Evolutionary conservation across 2,797 vertebrate species (phyloP), one percentile per base, ranked within the genome.

Genomic region (Oreonectes daqikongensis): DNA sequence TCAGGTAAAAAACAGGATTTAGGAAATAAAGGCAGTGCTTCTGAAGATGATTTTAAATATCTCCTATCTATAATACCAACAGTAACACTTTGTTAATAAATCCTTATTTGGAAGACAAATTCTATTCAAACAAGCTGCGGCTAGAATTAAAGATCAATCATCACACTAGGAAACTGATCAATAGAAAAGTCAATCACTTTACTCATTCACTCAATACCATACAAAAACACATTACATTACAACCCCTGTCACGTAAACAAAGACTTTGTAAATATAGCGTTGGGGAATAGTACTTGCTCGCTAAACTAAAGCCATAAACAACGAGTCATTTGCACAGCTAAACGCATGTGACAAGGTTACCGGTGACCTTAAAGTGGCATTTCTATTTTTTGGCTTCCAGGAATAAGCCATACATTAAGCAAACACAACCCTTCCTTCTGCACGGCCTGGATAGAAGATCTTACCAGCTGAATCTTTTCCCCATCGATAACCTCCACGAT

Each of bases 381-480:
- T 32, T 50, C 46, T 26, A 72, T 59, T 53, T 32, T 57, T 20
- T 57, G 15, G 24, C 46, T 65, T 57, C 15, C 42, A 72, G 52
- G 69, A 72, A 71, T 32, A 35, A 14, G 28, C 18, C n/a, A 4
- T 57, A 46, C 59, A 22, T 32, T 63, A 60, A 71, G 69, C 24
- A 82, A 64, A 78, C 74, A 55, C 75, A 66, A 72, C 18, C 52
- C 63, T 59, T 55, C 52, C 35, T 61, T 14, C 42, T 20, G 53
- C 28, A 17, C n/a, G n/a, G 32, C 32, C 12, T 48, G 11, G 14
- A 52, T 22, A 50, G 57, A 40, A 4, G 18, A 64, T 69, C 92
- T 94, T 89, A 94, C 93, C 93, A 94, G 88, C 85, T 94, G 93
- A 86, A 94, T 92, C 83, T 93, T 90, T 86, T 94, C 91, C 80